Percentiles rank a stretch among this genome's conserved stretches.
Conservation (phyloP, 2,888 invertebrate species). For the Arge pagana region DNA sequence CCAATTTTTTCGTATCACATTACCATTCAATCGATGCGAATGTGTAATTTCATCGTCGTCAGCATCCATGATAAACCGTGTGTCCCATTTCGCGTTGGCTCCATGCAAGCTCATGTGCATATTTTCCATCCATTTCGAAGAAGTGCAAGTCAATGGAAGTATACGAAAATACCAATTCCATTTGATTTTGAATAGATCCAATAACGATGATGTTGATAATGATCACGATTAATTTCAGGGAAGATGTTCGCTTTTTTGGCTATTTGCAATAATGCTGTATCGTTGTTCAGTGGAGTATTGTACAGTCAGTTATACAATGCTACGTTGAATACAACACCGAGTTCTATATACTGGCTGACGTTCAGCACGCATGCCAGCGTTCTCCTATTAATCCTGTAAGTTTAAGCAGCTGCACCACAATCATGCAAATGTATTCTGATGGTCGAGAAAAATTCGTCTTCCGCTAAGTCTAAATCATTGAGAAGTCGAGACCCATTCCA, state of each 20-base stretch:
- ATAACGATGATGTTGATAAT: background rate
- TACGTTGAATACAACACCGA: constrained; percentile 65
- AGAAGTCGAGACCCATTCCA: too few relatives aligned
- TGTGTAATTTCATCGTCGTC: too few relatives aligned
- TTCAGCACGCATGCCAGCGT: constrained; percentile 72
- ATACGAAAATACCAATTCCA: background rate
- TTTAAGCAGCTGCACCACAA: too few relatives aligned
- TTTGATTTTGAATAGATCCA: background rate
- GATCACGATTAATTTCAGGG: constrained; percentile 59
- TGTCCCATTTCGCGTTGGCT: too few relatives aligned
- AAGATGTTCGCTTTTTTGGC: constrained; percentile 78
- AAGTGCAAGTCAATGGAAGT: background rate
- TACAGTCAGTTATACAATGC: constrained; percentile 76
- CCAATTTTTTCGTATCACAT: too few relatives aligned
- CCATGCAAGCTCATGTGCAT: too few relatives aligned
- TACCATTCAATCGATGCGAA: too few relatives aligned
- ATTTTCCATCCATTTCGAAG: background rate
- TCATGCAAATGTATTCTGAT: too few relatives aligned
- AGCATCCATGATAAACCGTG: too few relatives aligned
- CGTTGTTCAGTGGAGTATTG: constrained; percentile 72
- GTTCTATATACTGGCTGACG: constrained; percentile 74
- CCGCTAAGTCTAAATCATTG: too few relatives aligned
- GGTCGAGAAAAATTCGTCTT: too few relatives aligned
- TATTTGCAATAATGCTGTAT: constrained; percentile 81
- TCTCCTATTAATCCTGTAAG: constrained; percentile 71